Percentiles rank a stretch among this genome's conserved stretches.
Evolutionary conservation across 2,113 vertebrate genomes (phyloP).

Genomic region (Pogona vitticeps): DNA sequence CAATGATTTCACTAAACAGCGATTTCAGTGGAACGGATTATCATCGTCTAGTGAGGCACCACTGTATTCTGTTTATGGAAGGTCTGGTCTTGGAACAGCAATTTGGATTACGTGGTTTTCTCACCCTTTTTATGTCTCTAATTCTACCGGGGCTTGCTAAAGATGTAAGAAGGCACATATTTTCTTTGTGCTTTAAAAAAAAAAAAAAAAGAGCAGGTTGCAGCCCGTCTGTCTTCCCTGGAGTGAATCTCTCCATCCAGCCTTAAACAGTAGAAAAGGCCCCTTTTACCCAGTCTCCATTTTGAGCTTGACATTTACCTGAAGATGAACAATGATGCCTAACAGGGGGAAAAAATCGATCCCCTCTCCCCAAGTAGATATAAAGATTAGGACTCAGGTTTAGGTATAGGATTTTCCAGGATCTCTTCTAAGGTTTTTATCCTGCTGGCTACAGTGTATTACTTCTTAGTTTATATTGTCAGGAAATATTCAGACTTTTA

Average conservation of each 20-base stretch:
- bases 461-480: not conserved
- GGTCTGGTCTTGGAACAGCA: not conserved
- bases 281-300: too few relatives aligned
- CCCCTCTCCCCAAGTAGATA: not conserved
- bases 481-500: not conserved
- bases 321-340: not conserved
- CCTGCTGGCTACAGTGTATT: not conserved
- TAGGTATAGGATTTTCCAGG: too few relatives aligned
- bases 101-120: not conserved
- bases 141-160: not conserved
- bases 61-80: not conserved
- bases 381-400: not conserved
- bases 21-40: too few relatives aligned
- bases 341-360: not conserved
- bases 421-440: not conserved
- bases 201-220: not conserved
- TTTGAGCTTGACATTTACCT: not conserved
- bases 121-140: not conserved
- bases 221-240: too few relatives aligned
- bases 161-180: not conserved
- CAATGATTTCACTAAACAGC: too few relatives aligned
- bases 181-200: not conserved
- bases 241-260: not conserved
- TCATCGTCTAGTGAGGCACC: too few relatives aligned
- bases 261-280: too few relatives aligned